Percentiles rank a stretch among this genome's conserved stretches.
Evolutionary conservation across 2,113 vertebrate genomes (phyloP).

Genomic region (Anolis sagrei): DNA sequence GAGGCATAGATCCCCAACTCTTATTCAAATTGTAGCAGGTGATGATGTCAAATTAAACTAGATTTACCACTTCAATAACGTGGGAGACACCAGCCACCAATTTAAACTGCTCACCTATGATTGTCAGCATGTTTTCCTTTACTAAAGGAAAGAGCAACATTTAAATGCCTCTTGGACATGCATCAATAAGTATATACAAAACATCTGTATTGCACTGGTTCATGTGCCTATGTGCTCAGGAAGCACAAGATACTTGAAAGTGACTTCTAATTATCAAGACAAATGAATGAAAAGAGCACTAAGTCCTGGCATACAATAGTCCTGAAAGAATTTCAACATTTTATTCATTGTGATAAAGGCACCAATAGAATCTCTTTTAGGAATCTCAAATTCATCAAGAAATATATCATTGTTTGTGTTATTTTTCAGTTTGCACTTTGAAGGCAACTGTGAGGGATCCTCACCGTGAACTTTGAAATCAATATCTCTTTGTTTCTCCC

Average conservation of each 20-base stretch:
- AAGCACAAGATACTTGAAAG: background rate
- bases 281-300: background rate
- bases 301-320: background rate
- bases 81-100: too few species aligned
- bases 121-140: background rate
- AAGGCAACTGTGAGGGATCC: slow-evolving; percentile 33
- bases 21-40: too few species aligned
- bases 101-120: background rate
- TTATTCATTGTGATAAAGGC: background rate
- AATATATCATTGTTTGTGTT: background rate
- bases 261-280: too few species aligned
- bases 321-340: background rate
- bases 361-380: background rate
- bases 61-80: too few species aligned
- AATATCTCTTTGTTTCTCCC: slow-evolving; percentile 88
- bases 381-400: background rate
- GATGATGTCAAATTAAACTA: too few species aligned
- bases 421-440: background rate
- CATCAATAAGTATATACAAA: background rate
- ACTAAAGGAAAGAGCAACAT: background rate
- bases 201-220: too few species aligned
- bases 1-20: too few species aligned
- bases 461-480: slow-evolving; percentile 90
- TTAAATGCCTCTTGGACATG: background rate
- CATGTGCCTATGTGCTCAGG: background rate